Base-by-base conservation (phyloP, 2,113 vertebrate species). In the Papio anubis region DNA sequence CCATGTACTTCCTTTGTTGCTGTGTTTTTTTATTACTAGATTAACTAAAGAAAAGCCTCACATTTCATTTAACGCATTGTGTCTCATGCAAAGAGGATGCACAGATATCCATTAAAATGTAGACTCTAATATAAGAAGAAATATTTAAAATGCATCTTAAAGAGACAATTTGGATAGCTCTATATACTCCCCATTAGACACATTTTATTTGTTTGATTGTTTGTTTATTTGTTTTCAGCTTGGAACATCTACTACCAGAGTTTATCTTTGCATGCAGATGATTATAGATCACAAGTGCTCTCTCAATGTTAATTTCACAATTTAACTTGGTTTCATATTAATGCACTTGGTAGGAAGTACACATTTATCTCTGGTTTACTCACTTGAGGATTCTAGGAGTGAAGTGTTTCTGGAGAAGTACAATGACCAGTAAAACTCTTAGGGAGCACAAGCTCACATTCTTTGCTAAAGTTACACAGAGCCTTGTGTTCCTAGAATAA, bases 301-400 rank as follows among this genome's bases (percentile, higher is more conserved):
- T 50, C 23, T 78, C 30, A 57, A 25, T 43, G 61, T 76, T 68
- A 85, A 88, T 82, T 81, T 97, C 52, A 93, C 14, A 79, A 75
- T 30, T 84, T 82, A 91, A 96, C 48, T 70, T 76, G 16, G 4
- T 57, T 95, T 96, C 40, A 68, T 50, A 85, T 76, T 90, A 89
- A 50, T 38, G 32, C 4, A 76, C 11, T 83, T 92, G 23, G 16
- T 94, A 80, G 23, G 23, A 90, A 85, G 48, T 25, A 78, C 4
- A 5, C 27, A 59, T 35, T 85, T 18, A 57, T 43, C 16, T 59
- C 16, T 59, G 27, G 13, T 40, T 23, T 17, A 82, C 52, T 83
- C 0, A 66, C 3, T 70, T 25, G 79, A 83, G 43, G 30, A 92
- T 6, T 78, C 61, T 14, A 45, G 17, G 20, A 73, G 32, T 91